These are phyloP conservation scores for Callyntrura sp. DNA, from an alignment of 2,888 invertebrate species.

Conservation along the genomic window DNA sequence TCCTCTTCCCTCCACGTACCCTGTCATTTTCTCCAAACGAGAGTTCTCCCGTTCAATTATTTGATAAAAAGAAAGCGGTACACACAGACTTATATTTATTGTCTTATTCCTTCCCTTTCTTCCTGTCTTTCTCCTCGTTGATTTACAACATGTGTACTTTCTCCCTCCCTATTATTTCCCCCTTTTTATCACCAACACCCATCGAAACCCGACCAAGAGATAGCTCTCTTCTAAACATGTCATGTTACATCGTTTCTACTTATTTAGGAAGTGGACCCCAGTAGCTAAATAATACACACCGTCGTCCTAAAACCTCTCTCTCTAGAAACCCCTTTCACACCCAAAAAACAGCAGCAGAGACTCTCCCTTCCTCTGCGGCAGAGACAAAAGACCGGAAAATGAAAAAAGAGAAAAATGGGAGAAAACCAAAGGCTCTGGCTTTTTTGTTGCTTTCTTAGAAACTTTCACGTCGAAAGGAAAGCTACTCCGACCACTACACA, in stretches of 20 bases:
- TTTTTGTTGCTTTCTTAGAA: slow-evolving; percentile 2
- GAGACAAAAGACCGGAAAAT: slow-evolving; percentile 61
- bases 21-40: neutral
- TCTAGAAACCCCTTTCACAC: neutral
- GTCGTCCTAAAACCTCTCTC: neutral
- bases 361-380: neutral
- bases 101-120: neutral
- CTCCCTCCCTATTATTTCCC: neutral
- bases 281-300: neutral
- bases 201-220: neutral
- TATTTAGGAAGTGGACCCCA: no score
- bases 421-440: no score
- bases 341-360: slow-evolving; percentile 19
- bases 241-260: neutral
- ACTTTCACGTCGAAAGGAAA: neutral
- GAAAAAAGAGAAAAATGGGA: slow-evolving; percentile 63
- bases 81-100: neutral
- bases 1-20: no score
- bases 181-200: neutral
- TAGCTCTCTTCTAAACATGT: neutral
- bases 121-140: neutral
- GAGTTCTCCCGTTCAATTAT: neutral
- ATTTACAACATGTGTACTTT: slow-evolving; percentile 35
- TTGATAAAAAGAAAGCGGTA: neutral
- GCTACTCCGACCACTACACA: slow-evolving; percentile 6